Base-by-base conservation (phyloP, 2,888 invertebrate species). In the Troglohyphantes excavatus region DNA sequence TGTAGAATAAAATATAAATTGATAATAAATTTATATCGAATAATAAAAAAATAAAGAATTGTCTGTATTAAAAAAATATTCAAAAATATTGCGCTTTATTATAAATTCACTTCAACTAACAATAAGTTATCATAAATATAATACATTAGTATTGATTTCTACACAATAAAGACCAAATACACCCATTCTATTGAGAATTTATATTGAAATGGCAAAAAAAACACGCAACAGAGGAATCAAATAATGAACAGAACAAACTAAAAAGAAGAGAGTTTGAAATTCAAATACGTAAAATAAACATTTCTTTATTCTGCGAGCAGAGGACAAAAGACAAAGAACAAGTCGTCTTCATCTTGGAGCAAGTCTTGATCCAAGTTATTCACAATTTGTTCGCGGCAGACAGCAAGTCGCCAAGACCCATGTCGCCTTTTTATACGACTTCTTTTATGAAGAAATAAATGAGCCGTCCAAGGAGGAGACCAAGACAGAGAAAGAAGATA, bases 341-440 rank as follows among this genome's bases (percentile, higher is more conserved):
- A 17, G n/a, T 17, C 13, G 13, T 53, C 53, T n/a, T 53, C 13
- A n/a, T 53, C 17, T n/a, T n/a, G 53, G 5, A 53, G 17, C 53
- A 33, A 33, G n/a, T n/a, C n/a, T n/a, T n/a, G n/a, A n/a, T n/a
- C n/a, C n/a, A n/a, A n/a, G 33, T 33, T 53, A 17, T 53, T 53
- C 53, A 17, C 53, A 53, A 53, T 53, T 53, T 53, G n/a, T n/a
- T 26, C 17, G 9, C 26, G 13, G 26, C 46, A 72, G 72, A 72
- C 72, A 53, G 23, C 72, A 23, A 72, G 72, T 72, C 72, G 17
- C 72, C 46, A 46, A 72, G 70, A 72, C n/a, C 72, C 21, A 9
- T 46, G 53, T 26, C 72, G 72, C 72, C 46, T 72, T 53, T 46
- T 72, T 72, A 72, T 72, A 26, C 33, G 72, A 72, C 72, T 46